Base-by-base conservation (phyloP, 2,797 vertebrate genomes). In the Anguilla megastoma region DNA sequence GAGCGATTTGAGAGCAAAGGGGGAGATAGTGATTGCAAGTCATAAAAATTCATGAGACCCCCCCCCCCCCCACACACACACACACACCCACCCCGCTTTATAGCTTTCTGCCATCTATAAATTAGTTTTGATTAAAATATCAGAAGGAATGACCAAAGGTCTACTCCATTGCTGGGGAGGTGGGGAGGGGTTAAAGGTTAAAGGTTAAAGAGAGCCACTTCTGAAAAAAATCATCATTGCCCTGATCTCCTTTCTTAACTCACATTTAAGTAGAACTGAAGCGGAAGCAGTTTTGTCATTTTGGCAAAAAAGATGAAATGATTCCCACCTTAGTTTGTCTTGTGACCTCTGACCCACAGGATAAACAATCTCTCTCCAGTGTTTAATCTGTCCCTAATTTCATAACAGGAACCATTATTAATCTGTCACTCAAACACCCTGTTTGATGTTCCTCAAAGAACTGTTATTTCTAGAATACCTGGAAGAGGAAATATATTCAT, bases 41-140 rank as follows among this genome's bases (percentile, higher is more conserved):
- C 84, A 88, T 88, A 79, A 88, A 88, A 88, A 88, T 88, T 86
- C 87, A 88, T 88, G 84, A 88, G 76, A 54, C 41, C 66, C 3
- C 66, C 66, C n/a, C n/a, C n/a, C 16, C 66, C n/a, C n/a, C n/a
- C 16, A 9, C 54, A 3, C 21, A 3, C 60, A 21, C 5, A 45
- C 41, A 45, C 41, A 5, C 41, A 45, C 41, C 41, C 41, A 45
- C 41, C 41, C 41, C 74, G 58, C 76, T 85, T 88, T 80, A 85
- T 88, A 33, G 74, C 87, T 88, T 86, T 76, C 84, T 88, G 50
- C 60, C 16, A 60, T 88, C 71, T 86, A 85, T 88, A 63, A 85
- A 86, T 86, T 88, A 88, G 60, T 85, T 88, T 74, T 88, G 87
- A 88, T 88, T 85, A 85, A 86, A 88, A 88, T 86, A 85, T 79